Conservation (phyloP, 2,797 vertebrate species). For the Onychomys leucogaster region DNA sequence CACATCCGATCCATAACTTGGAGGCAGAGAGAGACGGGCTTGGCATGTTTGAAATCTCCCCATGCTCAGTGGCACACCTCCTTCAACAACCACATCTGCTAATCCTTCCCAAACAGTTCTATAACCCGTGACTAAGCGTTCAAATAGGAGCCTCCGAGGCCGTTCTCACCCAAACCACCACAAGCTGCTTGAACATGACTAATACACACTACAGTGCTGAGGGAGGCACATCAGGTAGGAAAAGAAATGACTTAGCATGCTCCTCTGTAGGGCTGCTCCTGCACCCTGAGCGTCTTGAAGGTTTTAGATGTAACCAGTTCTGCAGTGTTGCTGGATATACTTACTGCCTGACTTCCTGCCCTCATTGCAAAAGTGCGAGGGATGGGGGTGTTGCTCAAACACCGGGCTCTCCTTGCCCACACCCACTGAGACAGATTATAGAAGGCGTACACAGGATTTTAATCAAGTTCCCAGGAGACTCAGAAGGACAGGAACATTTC, state of each 20-base stretch:
- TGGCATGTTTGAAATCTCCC: neutral
- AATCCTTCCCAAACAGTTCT: neutral
- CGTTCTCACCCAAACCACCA: neutral
- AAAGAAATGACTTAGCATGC: neutral
- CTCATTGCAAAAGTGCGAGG: neutral
- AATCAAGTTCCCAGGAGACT: neutral
- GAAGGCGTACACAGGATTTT: neutral
- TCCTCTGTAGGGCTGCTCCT: neutral
- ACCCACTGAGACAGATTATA: neutral
- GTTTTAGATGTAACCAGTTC: neutral
- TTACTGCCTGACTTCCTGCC: neutral
- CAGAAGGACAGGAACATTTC: neutral
- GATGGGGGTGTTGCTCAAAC: neutral
- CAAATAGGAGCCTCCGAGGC: neutral
- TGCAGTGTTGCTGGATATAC: accelerated
- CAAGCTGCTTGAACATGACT: neutral
- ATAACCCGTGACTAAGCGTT: neutral
- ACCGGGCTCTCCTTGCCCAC: neutral
- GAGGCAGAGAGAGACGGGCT: neutral
- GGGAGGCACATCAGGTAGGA: neutral
- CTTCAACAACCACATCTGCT: neutral
- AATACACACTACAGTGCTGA: neutral
- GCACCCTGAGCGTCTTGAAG: neutral
- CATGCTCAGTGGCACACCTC: no score
- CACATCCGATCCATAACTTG: neutral